These are phyloP conservation scores for Tauraco erythrolophus DNA, from an alignment of 2,113 vertebrate species.

Conservation along the genomic window DNA sequence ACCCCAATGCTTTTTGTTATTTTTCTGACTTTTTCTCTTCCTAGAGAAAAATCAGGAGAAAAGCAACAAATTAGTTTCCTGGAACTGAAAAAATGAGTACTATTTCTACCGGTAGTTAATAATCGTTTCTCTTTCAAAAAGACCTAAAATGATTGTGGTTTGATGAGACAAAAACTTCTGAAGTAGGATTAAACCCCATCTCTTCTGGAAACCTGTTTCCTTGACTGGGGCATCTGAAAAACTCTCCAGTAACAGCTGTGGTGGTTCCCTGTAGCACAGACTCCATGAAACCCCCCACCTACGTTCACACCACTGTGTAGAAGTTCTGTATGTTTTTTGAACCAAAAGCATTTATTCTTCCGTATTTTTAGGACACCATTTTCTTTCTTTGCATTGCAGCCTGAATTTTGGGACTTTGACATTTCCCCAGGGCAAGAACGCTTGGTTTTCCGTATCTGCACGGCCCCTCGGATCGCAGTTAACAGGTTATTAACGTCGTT, in stretches of 20 bases:
- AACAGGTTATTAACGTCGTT: accelerated
- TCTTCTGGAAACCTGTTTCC: too few relatives aligned
- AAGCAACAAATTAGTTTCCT: not conserved
- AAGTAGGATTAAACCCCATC: too few relatives aligned
- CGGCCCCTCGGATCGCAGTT: accelerated
- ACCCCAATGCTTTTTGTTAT: too few relatives aligned
- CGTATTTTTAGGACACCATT: not conserved
- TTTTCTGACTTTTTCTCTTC: not conserved
- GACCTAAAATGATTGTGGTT: not conserved
- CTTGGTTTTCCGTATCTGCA: not conserved
- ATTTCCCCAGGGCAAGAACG: not conserved
- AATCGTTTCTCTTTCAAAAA: not conserved
- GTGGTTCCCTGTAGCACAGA: not conserved
- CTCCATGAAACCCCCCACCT: not conserved
- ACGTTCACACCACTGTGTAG: accelerated
- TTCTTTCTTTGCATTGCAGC: not conserved
- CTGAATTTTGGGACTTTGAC: not conserved
- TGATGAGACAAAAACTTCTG: not conserved
- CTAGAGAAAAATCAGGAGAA: not conserved
- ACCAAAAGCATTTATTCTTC: not conserved
- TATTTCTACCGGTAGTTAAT: not conserved
- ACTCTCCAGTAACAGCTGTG: too few relatives aligned
- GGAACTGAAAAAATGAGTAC: not conserved
- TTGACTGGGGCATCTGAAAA: too few relatives aligned
- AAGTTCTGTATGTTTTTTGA: not conserved